phyloP scores from a whole-genome alignment of 2,888 invertebrate species.

The Erebia epiphron region DNA sequence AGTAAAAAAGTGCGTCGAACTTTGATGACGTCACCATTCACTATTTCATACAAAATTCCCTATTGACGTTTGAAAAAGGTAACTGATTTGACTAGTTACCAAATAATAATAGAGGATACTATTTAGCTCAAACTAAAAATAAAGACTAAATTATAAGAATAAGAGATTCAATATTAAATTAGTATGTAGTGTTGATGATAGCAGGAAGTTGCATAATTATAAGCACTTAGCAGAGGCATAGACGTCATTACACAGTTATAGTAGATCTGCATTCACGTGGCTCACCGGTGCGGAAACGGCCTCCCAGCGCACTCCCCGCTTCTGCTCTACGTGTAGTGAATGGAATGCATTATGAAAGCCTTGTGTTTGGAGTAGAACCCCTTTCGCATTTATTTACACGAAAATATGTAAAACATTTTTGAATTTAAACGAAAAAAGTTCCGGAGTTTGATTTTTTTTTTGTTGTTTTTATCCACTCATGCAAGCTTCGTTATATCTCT shows the following conservation, averaged over 20 bases:
- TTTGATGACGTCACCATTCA: no score
- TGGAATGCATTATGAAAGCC: conserved; percentile 17
- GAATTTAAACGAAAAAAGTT: no score
- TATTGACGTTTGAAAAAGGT: no score
- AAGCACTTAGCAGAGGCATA: neutral
- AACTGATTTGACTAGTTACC: no score
- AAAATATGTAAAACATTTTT: neutral
- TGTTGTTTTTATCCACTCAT: no score
- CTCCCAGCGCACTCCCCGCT: conserved; percentile 14
- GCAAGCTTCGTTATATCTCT: no score
- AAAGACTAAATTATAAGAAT: neutral
- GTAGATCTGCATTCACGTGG: conserved; percentile 18
- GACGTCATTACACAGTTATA: conserved; percentile 23
- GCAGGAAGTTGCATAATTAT: neutral
- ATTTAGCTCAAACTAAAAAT: no score
- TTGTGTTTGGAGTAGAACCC: neutral
- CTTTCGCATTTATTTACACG: conserved; percentile 2
- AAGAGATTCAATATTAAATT: neutral
- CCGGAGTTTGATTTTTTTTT: no score
- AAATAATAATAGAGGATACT: no score
- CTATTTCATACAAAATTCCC: no score
- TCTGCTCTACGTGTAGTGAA: conserved; percentile 9
- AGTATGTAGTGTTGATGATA: neutral
- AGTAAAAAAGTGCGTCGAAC: no score
- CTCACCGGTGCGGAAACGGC: conserved; percentile 8